Evolutionary conservation across 2,888 invertebrate genomes (phyloP).

Genomic region (Macrosiphum euphorbiae): DNA sequence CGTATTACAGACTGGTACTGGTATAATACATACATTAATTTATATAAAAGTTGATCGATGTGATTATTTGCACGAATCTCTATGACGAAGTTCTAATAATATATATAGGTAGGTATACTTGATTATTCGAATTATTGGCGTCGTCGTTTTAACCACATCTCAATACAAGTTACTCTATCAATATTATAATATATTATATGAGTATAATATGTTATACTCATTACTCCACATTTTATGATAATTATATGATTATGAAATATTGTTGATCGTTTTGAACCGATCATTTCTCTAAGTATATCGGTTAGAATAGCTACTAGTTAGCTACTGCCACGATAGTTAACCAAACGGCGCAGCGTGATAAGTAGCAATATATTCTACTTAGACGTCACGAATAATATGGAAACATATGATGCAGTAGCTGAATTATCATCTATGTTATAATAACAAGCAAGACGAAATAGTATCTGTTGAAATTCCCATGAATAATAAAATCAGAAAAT

Average conservation of each 20-base stretch:
- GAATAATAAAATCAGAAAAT: constrained; percentile 52
- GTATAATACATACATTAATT: background rate
- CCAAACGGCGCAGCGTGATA: background rate
- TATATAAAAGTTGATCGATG: background rate
- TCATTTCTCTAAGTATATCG: background rate
- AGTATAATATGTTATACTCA: background rate
- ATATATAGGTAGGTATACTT: background rate
- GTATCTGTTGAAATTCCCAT: constrained; percentile 40
- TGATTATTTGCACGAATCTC: background rate
- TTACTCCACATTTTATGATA: background rate
- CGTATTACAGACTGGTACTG: background rate
- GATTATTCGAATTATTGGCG: background rate
- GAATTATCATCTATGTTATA: background rate
- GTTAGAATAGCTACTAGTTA: background rate
- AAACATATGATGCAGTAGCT: background rate
- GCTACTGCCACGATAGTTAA: background rate
- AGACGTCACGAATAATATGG: no score
- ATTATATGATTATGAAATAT: background rate
- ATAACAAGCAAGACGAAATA: background rate
- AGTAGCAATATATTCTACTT: background rate
- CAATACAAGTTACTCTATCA: background rate
- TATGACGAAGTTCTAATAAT: background rate
- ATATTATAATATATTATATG: background rate
- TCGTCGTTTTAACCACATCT: background rate
- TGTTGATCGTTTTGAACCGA: background rate